Base-by-base conservation (phyloP, 2,888 invertebrate genomes). In the Alentia gelatinosa region DNA sequence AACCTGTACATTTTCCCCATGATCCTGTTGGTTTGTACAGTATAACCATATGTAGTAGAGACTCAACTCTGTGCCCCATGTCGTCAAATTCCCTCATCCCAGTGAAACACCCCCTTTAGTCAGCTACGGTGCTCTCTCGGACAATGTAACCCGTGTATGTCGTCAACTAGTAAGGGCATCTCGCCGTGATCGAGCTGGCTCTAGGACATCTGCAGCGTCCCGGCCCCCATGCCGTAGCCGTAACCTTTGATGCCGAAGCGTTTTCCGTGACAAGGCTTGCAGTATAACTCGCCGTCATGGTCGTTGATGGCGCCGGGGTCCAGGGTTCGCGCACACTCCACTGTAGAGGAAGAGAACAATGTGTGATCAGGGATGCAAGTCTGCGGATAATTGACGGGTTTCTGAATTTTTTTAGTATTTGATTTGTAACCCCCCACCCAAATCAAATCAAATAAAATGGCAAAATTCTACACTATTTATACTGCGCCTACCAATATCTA, bases 261-360 rank as follows among this genome's bases (percentile, higher is more conserved):
- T 96, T 98, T 98, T 92, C 97, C 98, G 96, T 98, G 98, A 96
- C 98, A 98, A 90, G 98, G 97, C 94, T 97, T 97, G 97, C 98
- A 98, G 96, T 98, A 98, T 95, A 98, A 97, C 96, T 98, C 98
- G 96, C 97, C 98, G 96, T 98, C 98, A 91, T 98, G 98, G 30
- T 98, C 98, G 95, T 98, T 98, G 95, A 50, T 40, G 12, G 88
- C 37, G 19, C 88, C 88, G 19, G 88, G 88, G 33, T 88, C 88
- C 26, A 88, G 33, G 3, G 88, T 88, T 4, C 40, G 37, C 19
- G 1, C 9, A 40, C 88, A 88, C 19, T 88, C 50, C 19, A 50
- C 88, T 88, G 68, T 30, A 1, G n/a, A 19, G 56, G 19, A n/a
- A 56, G 19, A 56, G n/a, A 56, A 19, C 47, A 42, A 15, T 42